phyloP scores from a whole-genome alignment of 2,888 invertebrate genomes.

The Panzeria rudis region DNA sequence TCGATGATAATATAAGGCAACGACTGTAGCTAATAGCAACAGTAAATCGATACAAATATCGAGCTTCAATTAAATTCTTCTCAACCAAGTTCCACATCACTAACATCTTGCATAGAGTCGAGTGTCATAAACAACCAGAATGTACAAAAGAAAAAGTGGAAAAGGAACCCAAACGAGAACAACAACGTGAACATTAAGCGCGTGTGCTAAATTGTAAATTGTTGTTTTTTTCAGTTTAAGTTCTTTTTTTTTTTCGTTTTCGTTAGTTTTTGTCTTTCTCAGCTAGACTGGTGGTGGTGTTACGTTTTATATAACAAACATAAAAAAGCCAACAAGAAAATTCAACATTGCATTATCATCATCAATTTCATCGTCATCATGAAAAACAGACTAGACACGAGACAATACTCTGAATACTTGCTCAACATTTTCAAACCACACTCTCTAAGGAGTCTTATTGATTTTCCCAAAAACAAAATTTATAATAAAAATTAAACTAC shows the following conservation, averaged over 20 bases:
- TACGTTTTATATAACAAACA: conserved; percentile 61
- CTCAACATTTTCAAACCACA: conserved; percentile 41
- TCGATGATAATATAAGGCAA: too few relatives aligned
- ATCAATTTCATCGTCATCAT: conserved; percentile 61
- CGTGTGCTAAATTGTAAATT: conserved; percentile 70
- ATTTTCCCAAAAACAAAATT: conserved; percentile 50
- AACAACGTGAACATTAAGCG: conserved; percentile 64
- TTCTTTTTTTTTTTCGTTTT: conserved; percentile 32
- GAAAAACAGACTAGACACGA: conserved; percentile 64
- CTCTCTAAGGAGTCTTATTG: conserved; percentile 40
- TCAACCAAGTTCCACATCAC: conserved; percentile 19
- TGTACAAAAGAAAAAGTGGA: conserved; percentile 37
- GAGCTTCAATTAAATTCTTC: background rate
- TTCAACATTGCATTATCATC: conserved; percentile 58
- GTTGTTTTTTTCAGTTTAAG: conserved; percentile 16
- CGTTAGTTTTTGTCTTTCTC: conserved; percentile 43
- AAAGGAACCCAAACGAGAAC: conserved; percentile 54
- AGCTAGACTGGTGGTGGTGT: conserved; percentile 34
- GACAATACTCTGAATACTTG: conserved; percentile 56
- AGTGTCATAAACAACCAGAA: conserved; percentile 59
- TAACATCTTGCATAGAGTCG: background rate
- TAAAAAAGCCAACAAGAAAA: conserved; percentile 49
- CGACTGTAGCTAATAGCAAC: too few relatives aligned
- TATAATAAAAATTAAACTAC: conserved; percentile 13
- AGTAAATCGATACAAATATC: too few relatives aligned